phyloP scores from a whole-genome alignment of 2,797 vertebrate genomes.

The Scolopax rusticola region DNA sequence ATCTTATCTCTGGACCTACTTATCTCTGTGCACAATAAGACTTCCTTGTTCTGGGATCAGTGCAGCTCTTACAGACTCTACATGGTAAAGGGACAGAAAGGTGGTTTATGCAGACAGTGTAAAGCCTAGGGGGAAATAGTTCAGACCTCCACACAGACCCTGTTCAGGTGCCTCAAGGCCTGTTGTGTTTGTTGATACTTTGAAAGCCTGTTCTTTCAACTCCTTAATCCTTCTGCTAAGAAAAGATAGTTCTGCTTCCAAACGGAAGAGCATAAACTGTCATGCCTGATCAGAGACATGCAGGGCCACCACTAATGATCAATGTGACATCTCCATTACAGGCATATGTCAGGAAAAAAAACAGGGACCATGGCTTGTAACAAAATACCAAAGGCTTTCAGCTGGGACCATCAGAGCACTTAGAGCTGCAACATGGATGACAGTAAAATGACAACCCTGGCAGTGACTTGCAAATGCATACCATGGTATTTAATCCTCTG shows the following conservation, averaged over 20 bases:
- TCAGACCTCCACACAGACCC: background rate
- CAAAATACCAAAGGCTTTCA: background rate
- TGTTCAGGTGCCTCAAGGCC: background rate
- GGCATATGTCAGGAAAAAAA: background rate
- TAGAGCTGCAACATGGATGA: background rate
- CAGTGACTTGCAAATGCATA: background rate
- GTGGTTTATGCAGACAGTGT: background rate
- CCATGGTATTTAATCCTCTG: background rate
- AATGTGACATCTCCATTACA: background rate
- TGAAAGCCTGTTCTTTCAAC: background rate
- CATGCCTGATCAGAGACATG: background rate
- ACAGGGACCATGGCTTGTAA: background rate
- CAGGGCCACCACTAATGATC: background rate
- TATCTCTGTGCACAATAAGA: background rate
- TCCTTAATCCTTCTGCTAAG: background rate
- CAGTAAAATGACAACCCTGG: background rate
- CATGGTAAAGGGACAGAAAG: background rate
- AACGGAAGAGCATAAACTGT: background rate
- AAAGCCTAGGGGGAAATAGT: background rate
- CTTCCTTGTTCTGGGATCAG: background rate
- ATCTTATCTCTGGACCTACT: background rate
- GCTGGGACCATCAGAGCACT: background rate
- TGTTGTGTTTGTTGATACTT: background rate
- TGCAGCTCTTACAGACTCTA: background rate
- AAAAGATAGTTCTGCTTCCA: background rate